Evolutionary conservation across 2,797 vertebrate species (phyloP), one percentile per base, ranked within the genome.

Genomic region (Lophius americanus): DNA sequence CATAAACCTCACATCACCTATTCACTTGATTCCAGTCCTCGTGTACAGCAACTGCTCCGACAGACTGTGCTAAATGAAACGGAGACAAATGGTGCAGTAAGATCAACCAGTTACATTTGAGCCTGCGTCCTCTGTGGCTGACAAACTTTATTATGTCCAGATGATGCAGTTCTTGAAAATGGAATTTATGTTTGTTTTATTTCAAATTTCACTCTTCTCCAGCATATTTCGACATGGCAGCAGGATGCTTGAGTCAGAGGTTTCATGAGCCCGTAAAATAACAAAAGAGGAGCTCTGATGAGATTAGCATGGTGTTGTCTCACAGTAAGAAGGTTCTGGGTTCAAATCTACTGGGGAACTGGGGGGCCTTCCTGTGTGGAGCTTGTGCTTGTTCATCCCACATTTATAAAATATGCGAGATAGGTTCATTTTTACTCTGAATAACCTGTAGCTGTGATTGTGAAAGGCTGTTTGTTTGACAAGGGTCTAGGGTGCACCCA

Each of bases 51-150:
- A 70, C 70, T 60, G 73, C 48, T 73, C 67, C 52, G 68, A 75
- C 85, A 75, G 79, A 79, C 64, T 80, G 83, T 38, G 82, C 67
- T n/a, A 85, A 78, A 86, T 65, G 65, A 77, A 81, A 82, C 64
- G 61, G 85, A 80, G 82, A 83, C 62, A 82, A 87, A 85, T 83
- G 82, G 81, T 59, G 87, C 86, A 84, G 78, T 78, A 35, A 59
- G 86, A 87, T 88, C 85, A 83, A 70, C 14, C 71, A 48, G 68
- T 59, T 68, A 43, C 68, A 61, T 75, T 9, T 69, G 50, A 69
- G 51, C 62, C 60, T n/a, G 52, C 46, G 6, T 75, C 69, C 73
- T 59, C 35, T 6, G 65, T 64, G 79, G 65, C 47, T 51, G 44
- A 42, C 72, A 82, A 89, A 91, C 82, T 89, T 89, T 81, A 81